Conservation (phyloP, 2,797 vertebrate species). For the Arctocebus calabarensis region DNA sequence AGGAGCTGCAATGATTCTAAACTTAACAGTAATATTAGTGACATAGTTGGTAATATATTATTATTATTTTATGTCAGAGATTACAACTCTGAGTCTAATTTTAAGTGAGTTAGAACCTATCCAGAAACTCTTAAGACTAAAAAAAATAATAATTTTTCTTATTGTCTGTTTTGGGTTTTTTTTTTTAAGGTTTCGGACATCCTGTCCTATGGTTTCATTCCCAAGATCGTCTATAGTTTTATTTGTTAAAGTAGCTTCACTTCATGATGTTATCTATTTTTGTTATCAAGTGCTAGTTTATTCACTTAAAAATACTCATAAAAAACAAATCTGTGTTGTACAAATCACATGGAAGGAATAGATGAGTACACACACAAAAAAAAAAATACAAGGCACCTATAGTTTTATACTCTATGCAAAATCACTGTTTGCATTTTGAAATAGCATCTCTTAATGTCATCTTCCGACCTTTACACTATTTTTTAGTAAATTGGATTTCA, state of each 20-base stretch:
- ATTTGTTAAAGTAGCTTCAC: constrained; percentile 20
- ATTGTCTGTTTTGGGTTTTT: constrained; percentile 49
- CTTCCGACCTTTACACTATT: background rate
- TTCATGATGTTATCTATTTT: constrained; percentile 34
- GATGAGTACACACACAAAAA: background rate
- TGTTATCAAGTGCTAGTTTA: constrained; percentile 38
- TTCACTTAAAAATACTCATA: background rate
- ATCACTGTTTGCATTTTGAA: background rate
- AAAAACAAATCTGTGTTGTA: background rate
- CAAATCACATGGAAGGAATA: background rate
- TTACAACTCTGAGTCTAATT: background rate
- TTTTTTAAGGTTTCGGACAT: background rate
- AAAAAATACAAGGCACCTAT: background rate
- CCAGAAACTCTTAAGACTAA: constrained; percentile 8
- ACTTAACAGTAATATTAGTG: background rate
- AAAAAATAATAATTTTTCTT: background rate
- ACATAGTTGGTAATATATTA: constrained; percentile 40
- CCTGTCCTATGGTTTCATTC: background rate
- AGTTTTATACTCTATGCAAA: background rate
- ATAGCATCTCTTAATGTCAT: background rate
- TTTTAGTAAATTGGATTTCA: background rate
- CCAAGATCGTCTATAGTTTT: constrained; percentile 20
- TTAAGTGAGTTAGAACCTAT: constrained; percentile 22
- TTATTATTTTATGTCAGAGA: constrained; percentile 32
- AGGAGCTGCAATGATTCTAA: background rate